Evolutionary conservation across 2,888 invertebrate species (phyloP).

Genomic region (Yponomeuta plumbellus): DNA sequence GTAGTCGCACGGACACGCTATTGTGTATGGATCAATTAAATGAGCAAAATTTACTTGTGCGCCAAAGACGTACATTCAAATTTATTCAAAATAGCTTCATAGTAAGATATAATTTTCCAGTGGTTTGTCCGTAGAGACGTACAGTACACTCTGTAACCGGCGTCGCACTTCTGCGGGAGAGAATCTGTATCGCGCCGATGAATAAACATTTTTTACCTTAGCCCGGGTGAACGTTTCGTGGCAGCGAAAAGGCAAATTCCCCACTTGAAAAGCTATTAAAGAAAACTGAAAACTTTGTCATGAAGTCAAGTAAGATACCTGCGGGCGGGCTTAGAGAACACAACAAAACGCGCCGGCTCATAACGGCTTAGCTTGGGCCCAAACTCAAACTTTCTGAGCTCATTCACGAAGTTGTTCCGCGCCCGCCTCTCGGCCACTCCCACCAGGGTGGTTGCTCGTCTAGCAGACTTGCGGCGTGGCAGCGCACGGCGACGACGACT

Average conservation of each 20-base stretch:
- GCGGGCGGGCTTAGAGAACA: background rate
- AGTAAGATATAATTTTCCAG: background rate
- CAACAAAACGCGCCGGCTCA: background rate
- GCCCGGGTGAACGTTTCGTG: background rate
- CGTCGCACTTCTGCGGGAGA: background rate
- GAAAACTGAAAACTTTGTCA: background rate
- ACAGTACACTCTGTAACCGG: too few species aligned
- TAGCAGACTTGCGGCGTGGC: background rate
- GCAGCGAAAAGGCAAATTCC: background rate
- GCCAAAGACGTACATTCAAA: background rate
- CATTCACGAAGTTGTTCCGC: background rate
- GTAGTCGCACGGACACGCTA: background rate
- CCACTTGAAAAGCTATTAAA: background rate
- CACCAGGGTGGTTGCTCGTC: background rate
- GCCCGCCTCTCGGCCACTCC: background rate
- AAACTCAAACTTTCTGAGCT: background rate
- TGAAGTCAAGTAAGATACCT: background rate
- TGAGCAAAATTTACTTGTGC: background rate
- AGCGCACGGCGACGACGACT: background rate
- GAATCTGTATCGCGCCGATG: background rate
- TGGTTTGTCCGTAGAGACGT: background rate
- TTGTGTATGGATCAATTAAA: background rate
- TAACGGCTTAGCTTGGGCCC: background rate
- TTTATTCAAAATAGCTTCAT: background rate
- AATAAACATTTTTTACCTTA: slow-evolving; percentile 5